Evolutionary conservation across 2,888 invertebrate genomes (phyloP).

Genomic region (Loripinus fragilis): DNA sequence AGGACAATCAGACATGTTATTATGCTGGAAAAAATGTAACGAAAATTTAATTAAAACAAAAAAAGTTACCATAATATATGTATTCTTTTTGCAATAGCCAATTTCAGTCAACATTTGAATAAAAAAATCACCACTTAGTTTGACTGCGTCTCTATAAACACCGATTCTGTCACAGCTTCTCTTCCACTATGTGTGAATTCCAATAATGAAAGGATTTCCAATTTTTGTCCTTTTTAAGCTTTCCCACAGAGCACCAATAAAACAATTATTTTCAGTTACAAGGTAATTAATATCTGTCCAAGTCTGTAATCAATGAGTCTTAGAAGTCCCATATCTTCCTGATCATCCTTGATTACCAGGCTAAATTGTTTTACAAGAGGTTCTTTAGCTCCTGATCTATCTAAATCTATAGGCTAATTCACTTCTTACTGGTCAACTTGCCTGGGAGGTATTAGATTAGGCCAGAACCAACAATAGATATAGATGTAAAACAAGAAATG

Average conservation of each 20-base stretch:
- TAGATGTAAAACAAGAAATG: conserved; percentile 10
- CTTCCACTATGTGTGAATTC: neutral
- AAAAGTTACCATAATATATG: too few relatives aligned
- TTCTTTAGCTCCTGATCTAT: conserved; percentile 1
- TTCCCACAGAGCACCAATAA: neutral
- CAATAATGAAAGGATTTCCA: conserved; percentile 12
- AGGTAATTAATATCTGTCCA: conserved; percentile 16
- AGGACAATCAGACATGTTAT: too few relatives aligned
- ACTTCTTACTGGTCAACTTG: neutral
- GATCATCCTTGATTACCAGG: conserved; percentile 1
- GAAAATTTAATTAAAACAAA: too few relatives aligned
- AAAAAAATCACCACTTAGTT: too few relatives aligned
- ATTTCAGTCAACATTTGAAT: too few relatives aligned
- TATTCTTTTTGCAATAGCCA: too few relatives aligned
- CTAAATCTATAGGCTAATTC: conserved; percentile 12
- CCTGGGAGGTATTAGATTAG: neutral
- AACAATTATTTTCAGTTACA: conserved; percentile 11
- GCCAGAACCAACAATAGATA: neutral
- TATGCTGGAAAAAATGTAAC: too few relatives aligned
- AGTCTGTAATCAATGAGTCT: conserved; percentile 3
- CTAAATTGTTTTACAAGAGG: conserved; percentile 13
- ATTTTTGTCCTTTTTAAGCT: conserved; percentile 15
- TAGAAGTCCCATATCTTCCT: neutral
- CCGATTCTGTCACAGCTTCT: too few relatives aligned
- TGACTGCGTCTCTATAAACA: too few relatives aligned